Conservation (phyloP, 2,888 invertebrate genomes). For the Ptilodon capucinus region DNA sequence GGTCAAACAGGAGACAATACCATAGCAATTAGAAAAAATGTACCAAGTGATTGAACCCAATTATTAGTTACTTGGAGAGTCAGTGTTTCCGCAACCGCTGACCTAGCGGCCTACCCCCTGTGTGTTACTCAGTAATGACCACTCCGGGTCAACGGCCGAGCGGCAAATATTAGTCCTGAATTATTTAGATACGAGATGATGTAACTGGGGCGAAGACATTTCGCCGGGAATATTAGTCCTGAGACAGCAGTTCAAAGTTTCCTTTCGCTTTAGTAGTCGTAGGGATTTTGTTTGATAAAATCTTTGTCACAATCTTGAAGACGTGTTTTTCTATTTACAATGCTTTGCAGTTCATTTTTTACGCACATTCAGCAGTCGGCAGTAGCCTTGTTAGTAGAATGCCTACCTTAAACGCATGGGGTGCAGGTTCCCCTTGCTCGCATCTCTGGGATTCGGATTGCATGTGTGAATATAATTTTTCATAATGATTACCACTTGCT, state of each 20-base stretch:
- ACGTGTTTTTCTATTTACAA: too few species aligned
- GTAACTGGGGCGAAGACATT: neutral
- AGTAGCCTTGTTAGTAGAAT: too few species aligned
- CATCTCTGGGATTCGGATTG: too few species aligned
- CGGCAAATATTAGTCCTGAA: constrained; percentile 23
- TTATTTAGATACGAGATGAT: constrained; percentile 12
- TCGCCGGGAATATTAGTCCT: neutral
- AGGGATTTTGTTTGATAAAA: neutral
- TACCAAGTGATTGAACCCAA: neutral
- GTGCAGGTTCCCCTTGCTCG: too few species aligned
- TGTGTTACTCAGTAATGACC: constrained; percentile 25
- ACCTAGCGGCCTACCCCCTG: constrained; percentile 12
- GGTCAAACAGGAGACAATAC: too few species aligned
- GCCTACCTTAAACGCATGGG: too few species aligned
- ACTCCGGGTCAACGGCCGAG: constrained; percentile 18
- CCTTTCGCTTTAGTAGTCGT: neutral
- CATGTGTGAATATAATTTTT: too few species aligned
- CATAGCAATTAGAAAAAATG: too few species aligned
- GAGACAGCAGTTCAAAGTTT: neutral
- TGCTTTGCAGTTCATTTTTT: too few species aligned
- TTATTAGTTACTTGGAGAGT: neutral
- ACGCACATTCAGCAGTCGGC: too few species aligned
- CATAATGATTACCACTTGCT: too few species aligned
- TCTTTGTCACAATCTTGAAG: too few species aligned
- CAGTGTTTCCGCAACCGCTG: neutral